Base-by-base conservation (phyloP, 2,888 invertebrate genomes). In the Cryptocephalus moraei region DNA sequence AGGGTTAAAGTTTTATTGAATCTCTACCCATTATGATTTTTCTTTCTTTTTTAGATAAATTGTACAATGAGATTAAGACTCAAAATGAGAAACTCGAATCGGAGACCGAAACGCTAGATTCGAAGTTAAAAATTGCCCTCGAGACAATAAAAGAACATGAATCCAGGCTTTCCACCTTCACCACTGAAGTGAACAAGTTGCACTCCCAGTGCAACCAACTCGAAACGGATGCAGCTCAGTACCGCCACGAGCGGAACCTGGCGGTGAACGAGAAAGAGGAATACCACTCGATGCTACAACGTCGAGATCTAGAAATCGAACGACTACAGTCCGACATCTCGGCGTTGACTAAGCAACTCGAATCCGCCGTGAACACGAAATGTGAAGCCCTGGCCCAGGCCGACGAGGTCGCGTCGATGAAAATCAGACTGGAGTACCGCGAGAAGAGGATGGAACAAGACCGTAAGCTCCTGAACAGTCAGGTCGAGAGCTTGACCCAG, bases 381-480 rank as follows among this genome's bases (percentile, higher is more conserved):
- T 90, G 88, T 72, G 87, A 91, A 70, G 55, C 55, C 9, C 14
- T 91, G 43, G 81, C 84, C 8, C 79, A 85, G 55, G 76, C 83
- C 49, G 88, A 91, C 68, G 91, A 91, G 71, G 77, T 90, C 36
- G 80, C 84, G 58, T 84, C 87, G 53, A 84, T 84, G 66, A 87
- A 91, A 71, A 74, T 88, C 47, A 79, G 83, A 9, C 68, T 91
- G 14, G 86, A 86, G 62, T 85, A 82, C 67, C 86, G 85, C 59
- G 91, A 92, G 69, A 86, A 86, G 61, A 79, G 89, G 13, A 75
- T 92, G 60, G 87, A 90, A 60, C 86, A 89, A 65, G 93, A 94
- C 69, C 79, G 83, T 59, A 73, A 76, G 8, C 76, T 91, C 57
- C 69, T 91, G 32, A 80, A 81, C 54, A 83, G 84, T 54, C 90